Conservation (phyloP, 2,888 invertebrate species). For the Antheraea assamensis region DNA sequence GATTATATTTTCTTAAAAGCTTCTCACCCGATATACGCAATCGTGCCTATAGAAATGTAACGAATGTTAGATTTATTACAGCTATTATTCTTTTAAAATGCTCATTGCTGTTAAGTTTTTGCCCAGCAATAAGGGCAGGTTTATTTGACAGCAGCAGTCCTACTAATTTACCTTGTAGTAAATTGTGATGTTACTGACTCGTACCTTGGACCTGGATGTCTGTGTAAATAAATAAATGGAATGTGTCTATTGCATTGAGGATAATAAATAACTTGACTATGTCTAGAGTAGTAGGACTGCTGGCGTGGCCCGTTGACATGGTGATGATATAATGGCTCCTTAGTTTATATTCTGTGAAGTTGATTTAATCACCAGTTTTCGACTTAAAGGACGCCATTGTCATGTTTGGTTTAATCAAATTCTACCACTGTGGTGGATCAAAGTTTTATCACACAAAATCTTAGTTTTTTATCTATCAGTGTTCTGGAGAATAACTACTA, state of each 20-base stretch:
- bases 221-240: neutral
- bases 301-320: constrained; percentile 43
- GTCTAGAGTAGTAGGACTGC: constrained; percentile 59
- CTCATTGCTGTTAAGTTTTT: constrained; percentile 51
- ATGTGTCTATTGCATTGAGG: neutral
- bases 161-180: constrained; percentile 35
- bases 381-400: constrained; percentile 20
- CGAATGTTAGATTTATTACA: constrained; percentile 58
- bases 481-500: constrained; percentile 45
- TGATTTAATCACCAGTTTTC: constrained; percentile 19
- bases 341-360: constrained; percentile 25
- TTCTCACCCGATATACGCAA: constrained; percentile 65
- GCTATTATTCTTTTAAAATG: constrained; percentile 28
- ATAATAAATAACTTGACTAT: neutral
- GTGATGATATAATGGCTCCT: constrained; percentile 18
- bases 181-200: neutral
- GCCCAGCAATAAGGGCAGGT: neutral
- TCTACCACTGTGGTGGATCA: constrained; percentile 45
- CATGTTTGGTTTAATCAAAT: constrained; percentile 39
- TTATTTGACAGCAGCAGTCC: constrained; percentile 54
- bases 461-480: constrained; percentile 48
- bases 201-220: constrained; percentile 22
- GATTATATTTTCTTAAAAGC: constrained; percentile 70
- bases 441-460: constrained; percentile 55
- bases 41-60: constrained; percentile 68